phyloP scores from a whole-genome alignment of 2,888 invertebrate genomes.

The Serripes groenlandicus region DNA sequence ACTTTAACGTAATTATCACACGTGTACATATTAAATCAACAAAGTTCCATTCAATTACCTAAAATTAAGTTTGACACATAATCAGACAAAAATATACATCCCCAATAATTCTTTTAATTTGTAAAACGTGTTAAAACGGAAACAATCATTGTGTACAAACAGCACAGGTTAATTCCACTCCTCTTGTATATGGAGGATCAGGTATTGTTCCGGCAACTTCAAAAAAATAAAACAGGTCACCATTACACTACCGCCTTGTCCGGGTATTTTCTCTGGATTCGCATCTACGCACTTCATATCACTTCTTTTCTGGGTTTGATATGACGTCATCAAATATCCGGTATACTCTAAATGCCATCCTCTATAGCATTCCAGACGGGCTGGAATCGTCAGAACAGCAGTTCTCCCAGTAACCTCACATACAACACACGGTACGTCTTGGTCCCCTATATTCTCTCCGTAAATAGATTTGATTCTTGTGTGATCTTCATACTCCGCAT shows the following conservation, averaged over 20 bases:
- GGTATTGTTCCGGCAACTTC: not conserved
- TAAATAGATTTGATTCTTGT: not conserved
- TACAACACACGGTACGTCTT: slow-evolving; percentile 10
- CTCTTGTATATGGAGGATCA: not conserved
- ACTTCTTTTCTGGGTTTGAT: not conserved
- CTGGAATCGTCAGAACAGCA: not conserved
- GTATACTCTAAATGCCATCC: not conserved
- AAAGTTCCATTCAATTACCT: too few species aligned
- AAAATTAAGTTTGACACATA: too few species aligned
- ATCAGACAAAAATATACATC: too few species aligned
- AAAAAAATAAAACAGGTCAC: slow-evolving; percentile 17
- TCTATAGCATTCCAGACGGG: not conserved
- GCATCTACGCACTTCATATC: not conserved
- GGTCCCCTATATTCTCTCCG: not conserved
- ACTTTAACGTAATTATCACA: too few species aligned
- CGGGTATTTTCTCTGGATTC: slow-evolving; percentile 1
- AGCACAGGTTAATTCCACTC: not conserved
- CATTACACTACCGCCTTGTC: slow-evolving; percentile 2
- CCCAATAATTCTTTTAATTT: too few species aligned
- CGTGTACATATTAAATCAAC: too few species aligned
- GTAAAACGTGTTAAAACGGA: too few species aligned
- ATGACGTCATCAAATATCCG: slow-evolving; percentile 10
- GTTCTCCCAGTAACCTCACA: not conserved
- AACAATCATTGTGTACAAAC: slow-evolving; percentile 2
- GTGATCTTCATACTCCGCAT: not conserved